Evolutionary conservation across 2,888 invertebrate genomes (phyloP).

Genomic region (Unio delphinus): DNA sequence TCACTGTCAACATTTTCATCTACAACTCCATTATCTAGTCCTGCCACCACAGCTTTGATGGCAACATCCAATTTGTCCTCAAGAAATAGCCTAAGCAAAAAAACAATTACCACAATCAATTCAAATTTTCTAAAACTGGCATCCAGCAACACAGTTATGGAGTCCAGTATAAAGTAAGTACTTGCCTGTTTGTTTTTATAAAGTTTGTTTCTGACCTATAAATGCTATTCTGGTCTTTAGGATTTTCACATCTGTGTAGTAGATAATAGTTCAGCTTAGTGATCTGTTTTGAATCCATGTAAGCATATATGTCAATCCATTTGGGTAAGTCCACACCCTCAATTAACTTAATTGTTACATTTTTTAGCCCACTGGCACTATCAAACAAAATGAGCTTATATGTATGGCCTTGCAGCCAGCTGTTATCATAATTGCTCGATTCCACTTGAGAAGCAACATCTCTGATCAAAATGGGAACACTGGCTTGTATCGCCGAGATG

Average conservation of each 20-base stretch:
- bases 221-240: neutral
- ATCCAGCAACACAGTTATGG: conserved; percentile 42
- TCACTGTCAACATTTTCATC: conserved; percentile 29
- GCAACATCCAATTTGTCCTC: conserved; percentile 15
- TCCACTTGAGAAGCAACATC: too few relatives aligned
- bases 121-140: conserved; percentile 34
- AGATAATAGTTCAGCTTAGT: neutral
- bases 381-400: too few relatives aligned
- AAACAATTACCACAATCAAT: conserved; percentile 15
- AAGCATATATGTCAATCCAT: too few relatives aligned
- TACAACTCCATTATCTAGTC: conserved; percentile 27
- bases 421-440: too few relatives aligned
- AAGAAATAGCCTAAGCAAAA: conserved; percentile 14
- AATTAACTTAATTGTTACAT: too few relatives aligned
- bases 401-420: too few relatives aligned
- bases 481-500: too few relatives aligned
- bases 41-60: neutral
- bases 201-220: neutral
- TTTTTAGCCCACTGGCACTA: too few relatives aligned
- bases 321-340: too few relatives aligned
- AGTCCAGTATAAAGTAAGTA: conserved; percentile 53
- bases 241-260: conserved; percentile 1
- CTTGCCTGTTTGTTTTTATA: too few relatives aligned
- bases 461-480: too few relatives aligned
- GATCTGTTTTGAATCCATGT: neutral